Conservation (phyloP, 2,797 vertebrate genomes). For the Ctenopoma multispine region DNA sequence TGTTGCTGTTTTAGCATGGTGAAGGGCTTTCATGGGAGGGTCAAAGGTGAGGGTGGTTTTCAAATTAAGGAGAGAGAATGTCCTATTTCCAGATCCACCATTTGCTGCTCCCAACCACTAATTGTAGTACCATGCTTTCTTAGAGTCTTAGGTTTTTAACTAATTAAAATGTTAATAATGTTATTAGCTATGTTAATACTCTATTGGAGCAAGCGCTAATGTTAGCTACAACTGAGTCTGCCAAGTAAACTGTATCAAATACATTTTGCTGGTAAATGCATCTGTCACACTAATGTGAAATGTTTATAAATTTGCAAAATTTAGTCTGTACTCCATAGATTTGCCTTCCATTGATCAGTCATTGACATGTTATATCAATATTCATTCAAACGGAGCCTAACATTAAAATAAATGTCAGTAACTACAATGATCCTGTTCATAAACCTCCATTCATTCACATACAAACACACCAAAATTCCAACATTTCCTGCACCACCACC, state of each 20-base stretch:
- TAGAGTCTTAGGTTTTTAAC: no score
- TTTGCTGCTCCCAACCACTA: no score
- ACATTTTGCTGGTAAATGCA: no score
- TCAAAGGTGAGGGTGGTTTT: no score
- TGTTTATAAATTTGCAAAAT: constrained; percentile 1
- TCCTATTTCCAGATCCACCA: no score
- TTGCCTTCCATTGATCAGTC: not conserved
- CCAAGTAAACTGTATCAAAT: not conserved
- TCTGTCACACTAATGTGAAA: not conserved
- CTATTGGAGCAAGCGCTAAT: no score
- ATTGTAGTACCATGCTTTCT: no score
- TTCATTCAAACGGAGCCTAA: not conserved
- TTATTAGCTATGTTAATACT: no score
- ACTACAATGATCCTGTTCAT: constrained; percentile 24
- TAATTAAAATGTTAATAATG: no score
- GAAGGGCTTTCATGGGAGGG: no score
- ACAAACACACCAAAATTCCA: constrained; percentile 19
- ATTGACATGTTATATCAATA: constrained; percentile 11
- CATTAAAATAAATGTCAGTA: constrained; percentile 16
- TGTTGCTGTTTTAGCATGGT: no score
- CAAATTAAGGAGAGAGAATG: no score
- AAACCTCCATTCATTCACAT: constrained; percentile 31
- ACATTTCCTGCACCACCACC: constrained; percentile 53
- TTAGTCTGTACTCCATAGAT: not conserved
- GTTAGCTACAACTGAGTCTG: not conserved